Conservation (phyloP, 2,797 vertebrate genomes). For the Mustela erminea region DNA sequence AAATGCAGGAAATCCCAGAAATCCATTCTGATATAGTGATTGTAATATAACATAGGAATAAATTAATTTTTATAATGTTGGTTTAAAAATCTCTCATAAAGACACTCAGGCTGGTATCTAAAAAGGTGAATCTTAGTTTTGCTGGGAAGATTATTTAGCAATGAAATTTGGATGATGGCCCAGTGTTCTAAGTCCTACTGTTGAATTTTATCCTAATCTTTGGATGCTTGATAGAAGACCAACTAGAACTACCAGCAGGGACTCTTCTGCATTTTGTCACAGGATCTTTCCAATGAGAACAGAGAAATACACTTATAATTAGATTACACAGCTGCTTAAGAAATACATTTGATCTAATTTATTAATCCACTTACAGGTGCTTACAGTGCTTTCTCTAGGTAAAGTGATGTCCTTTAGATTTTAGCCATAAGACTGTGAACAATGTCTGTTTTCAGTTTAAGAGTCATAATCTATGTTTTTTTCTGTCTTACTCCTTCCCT, state of each 20-base stretch:
- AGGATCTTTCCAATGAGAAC: background rate
- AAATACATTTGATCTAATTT: background rate
- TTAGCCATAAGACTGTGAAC: background rate
- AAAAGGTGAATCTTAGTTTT: constrained; percentile 41
- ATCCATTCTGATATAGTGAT: background rate
- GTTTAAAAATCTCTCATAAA: background rate
- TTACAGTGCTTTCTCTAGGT: background rate
- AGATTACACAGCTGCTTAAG: background rate
- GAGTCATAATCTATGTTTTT: background rate
- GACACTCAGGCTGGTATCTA: background rate
- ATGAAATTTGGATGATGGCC: background rate
- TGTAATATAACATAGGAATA: background rate
- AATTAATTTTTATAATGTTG: background rate
- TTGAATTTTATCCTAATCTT: constrained; percentile 41
- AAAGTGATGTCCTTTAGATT: background rate
- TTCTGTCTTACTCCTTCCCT: background rate
- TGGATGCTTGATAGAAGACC: background rate
- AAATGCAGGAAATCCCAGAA: background rate
- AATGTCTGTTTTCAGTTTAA: background rate
- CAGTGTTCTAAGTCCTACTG: background rate
- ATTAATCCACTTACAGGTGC: background rate
- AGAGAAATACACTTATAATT: background rate
- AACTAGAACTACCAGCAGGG: too few species aligned
- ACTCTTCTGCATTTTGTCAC: background rate
- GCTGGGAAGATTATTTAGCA: background rate